Evolutionary conservation across 2,113 vertebrate species (phyloP).

Genomic region (Corydoras maculifer): DNA sequence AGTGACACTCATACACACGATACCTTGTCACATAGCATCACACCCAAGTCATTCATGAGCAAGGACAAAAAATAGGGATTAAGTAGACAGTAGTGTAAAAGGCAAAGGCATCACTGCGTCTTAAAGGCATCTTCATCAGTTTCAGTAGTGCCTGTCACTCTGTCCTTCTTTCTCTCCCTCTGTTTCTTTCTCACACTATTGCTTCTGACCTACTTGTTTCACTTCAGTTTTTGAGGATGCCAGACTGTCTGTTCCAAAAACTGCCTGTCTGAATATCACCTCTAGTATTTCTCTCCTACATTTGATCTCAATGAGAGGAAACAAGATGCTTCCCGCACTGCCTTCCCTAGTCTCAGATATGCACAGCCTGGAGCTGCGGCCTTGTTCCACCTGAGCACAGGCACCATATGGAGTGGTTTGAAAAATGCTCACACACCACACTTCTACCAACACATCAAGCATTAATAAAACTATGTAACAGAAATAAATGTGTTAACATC

Average conservation of each 20-base stretch:
- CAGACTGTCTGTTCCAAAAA: conserved; percentile 20
- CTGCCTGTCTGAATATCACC: conserved; percentile 24
- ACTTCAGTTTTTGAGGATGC: conserved; percentile 30
- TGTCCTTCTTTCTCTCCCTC: conserved; percentile 36
- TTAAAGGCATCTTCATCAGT: conserved; percentile 14
- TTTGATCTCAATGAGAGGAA: neutral
- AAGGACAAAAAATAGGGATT: conserved; percentile 19
- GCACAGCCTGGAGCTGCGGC: neutral
- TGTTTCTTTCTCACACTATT: conserved; percentile 11
- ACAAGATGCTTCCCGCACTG: neutral
- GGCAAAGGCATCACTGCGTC: conserved; percentile 12
- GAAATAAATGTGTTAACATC: neutral
- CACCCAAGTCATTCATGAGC: conserved; percentile 16
- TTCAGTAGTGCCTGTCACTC: conserved; percentile 16
- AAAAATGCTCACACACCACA: neutral
- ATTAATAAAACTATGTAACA: neutral
- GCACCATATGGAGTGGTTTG: conserved; percentile 16
- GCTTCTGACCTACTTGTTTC: conserved; percentile 41
- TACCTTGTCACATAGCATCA: conserved; percentile 31
- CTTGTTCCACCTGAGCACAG: conserved; percentile 10
- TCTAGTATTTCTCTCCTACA: conserved; percentile 10
- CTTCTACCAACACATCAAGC: neutral
- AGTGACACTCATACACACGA: conserved; percentile 30
- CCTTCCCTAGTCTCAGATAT: neutral
- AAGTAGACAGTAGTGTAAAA: conserved; percentile 7